These are phyloP conservation scores for Phalacrocorax brasilianus DNA, from an alignment of 2,113 vertebrate genomes.

Conservation along the genomic window DNA sequence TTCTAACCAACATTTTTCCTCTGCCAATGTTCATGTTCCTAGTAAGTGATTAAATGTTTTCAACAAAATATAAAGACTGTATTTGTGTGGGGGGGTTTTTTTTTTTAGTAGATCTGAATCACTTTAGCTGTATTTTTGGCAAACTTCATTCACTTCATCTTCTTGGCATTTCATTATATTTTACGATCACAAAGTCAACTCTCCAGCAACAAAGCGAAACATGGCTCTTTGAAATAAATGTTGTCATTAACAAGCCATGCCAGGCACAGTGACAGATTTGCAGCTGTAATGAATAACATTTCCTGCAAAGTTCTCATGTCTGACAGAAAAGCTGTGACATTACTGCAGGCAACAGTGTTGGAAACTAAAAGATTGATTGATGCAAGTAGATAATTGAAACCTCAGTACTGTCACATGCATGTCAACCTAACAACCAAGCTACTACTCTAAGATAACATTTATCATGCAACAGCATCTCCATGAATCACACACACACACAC, in stretches of 20 bases:
- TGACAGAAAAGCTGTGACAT: conserved; percentile 83
- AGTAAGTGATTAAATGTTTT: conserved; percentile 45
- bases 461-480: conserved; percentile 58
- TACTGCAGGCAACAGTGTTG: conserved; percentile 77
- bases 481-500: conserved; percentile 5
- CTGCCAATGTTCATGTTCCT: not conserved
- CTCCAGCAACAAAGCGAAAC: conserved; percentile 81
- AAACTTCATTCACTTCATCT: conserved; percentile 82
- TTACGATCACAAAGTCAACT: conserved; percentile 81
- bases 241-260: conserved; percentile 84
- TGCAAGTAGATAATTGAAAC: conserved; percentile 81
- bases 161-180: conserved; percentile 84
- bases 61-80: not conserved
- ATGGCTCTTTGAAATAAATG: conserved; percentile 82
- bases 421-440: conserved; percentile 69
- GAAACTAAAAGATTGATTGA: conserved; percentile 80
- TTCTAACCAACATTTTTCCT: not conserved
- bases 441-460: conserved; percentile 67
- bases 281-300: conserved; percentile 85
- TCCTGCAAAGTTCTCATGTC: conserved; percentile 79
- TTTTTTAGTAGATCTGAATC: conserved; percentile 70
- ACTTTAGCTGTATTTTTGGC: conserved; percentile 75
- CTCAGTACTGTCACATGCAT: conserved; percentile 70
- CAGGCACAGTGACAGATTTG: conserved; percentile 81
- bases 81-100: not conserved